These are phyloP conservation scores for Platysternon megacephalum DNA, from an alignment of 2,113 vertebrate genomes.

Conservation along the genomic window DNA sequence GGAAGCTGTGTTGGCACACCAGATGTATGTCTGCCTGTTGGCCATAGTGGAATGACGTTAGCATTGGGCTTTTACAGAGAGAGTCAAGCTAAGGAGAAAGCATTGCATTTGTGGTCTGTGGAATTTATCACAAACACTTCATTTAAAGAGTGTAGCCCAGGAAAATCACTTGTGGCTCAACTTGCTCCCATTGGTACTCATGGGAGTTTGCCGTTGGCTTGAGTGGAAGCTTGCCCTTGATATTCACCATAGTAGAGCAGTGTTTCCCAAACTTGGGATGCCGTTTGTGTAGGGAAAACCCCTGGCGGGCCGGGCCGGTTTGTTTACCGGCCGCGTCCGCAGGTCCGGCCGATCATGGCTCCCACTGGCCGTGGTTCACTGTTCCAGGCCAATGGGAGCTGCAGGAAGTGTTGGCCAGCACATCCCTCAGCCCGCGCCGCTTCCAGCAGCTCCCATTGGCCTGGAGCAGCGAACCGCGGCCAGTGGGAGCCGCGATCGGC, in stretches of 20 bases:
- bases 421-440: no score
- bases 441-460: no score
- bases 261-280: no score
- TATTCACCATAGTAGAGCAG: background rate
- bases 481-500: no score
- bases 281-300: no score
- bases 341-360: no score
- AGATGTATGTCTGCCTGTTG: background rate
- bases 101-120: background rate
- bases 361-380: no score
- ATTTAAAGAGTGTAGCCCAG: rapidly evolving
- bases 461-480: no score
- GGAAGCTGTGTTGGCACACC: background rate
- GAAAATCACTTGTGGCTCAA: background rate
- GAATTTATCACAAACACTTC: background rate
- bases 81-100: background rate
- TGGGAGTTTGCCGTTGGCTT: background rate
- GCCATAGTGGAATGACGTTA: background rate
- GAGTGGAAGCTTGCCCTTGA: background rate
- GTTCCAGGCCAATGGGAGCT: no score
- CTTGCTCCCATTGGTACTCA: background rate
- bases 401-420: no score
- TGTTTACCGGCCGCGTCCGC: no score
- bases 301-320: no score
- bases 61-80: background rate